phyloP scores from a whole-genome alignment of 1,140 invertebrate genomes.

The Sarcophaga peregrina region DNA sequence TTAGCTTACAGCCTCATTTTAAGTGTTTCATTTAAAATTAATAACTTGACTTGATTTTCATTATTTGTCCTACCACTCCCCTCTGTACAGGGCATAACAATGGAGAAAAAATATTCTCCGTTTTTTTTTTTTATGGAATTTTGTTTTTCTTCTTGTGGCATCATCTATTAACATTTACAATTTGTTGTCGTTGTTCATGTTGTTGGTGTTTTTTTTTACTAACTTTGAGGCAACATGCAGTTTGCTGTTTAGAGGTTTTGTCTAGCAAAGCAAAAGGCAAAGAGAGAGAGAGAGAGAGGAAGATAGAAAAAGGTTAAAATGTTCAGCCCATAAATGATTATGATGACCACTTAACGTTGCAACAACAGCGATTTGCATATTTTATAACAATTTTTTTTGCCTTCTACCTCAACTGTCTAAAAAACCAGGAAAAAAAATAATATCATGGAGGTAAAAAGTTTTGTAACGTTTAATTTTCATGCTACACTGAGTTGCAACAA shows the following conservation, averaged over 20 bases:
- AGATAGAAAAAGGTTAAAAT: neutral
- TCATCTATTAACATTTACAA: neutral
- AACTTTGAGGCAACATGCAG: neutral
- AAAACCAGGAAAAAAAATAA: no score
- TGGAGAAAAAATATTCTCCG: neutral
- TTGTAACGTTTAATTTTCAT: no score
- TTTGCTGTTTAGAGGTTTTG: constrained; percentile 1
- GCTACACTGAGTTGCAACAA: no score
- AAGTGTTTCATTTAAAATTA: constrained; percentile 26
- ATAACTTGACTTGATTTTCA: constrained; percentile 19
- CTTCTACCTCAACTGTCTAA: no score
- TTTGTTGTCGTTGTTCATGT: neutral
- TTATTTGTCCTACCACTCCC: neutral
- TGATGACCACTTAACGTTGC: constrained; percentile 33
- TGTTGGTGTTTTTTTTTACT: neutral
- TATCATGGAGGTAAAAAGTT: no score
- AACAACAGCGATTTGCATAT: constrained; percentile 26
- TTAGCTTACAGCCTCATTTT: neutral
- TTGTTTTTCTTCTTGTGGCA: neutral
- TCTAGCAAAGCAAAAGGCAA: neutral
- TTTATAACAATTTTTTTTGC: neutral
- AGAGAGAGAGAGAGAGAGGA: neutral
- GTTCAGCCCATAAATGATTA: constrained; percentile 10
- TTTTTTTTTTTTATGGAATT: neutral
- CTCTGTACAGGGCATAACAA: neutral